A percentile compares a stretch with the other conserved stretches of the same genome.
Conservation (phyloP, 2,888 invertebrate species). For the Ichneumon xanthorius region DNA sequence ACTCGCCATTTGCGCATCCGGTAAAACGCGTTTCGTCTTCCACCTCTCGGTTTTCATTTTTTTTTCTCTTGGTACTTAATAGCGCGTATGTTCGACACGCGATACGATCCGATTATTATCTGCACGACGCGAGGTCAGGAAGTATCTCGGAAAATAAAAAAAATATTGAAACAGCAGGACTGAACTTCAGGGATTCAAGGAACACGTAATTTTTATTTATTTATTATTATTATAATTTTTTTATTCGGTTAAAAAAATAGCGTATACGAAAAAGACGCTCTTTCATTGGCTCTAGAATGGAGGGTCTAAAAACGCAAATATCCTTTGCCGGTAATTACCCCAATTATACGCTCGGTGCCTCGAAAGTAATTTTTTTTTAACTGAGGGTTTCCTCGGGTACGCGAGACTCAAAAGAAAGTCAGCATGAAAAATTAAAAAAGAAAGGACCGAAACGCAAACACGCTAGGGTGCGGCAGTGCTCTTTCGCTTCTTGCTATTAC, state of each 20-base stretch:
- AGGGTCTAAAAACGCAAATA: not conserved
- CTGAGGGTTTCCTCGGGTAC: not conserved
- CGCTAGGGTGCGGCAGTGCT: not conserved
- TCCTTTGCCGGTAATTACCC: not conserved
- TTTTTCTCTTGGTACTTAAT: slow-evolving; percentile 7
- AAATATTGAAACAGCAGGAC: not conserved
- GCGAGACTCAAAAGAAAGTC: not conserved
- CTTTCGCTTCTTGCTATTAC: not conserved
- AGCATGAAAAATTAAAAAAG: slow-evolving; percentile 12
- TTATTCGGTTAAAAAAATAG: not conserved
- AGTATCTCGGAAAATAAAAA: slow-evolving; percentile 7
- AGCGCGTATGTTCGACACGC: slow-evolving; percentile 52
- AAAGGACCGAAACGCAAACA: not conserved
- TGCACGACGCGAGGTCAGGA: slow-evolving; percentile 29
- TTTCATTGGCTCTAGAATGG: slow-evolving; percentile 5
- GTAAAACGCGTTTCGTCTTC: slow-evolving; percentile 58
- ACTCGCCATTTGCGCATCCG: slow-evolving; percentile 59
- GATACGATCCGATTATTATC: slow-evolving; percentile 52
- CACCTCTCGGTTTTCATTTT: slow-evolving; percentile 22
- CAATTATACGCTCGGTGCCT: slow-evolving; percentile 22
- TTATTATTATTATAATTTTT: too few relatives aligned
- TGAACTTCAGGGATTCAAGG: not conserved
- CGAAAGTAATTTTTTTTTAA: slow-evolving; percentile 2
- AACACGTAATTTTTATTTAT: not conserved
- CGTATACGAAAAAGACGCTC: not conserved